These are phyloP conservation scores for Alligator sinensis DNA, from an alignment of 2,113 vertebrate genomes.

Conservation along the genomic window DNA sequence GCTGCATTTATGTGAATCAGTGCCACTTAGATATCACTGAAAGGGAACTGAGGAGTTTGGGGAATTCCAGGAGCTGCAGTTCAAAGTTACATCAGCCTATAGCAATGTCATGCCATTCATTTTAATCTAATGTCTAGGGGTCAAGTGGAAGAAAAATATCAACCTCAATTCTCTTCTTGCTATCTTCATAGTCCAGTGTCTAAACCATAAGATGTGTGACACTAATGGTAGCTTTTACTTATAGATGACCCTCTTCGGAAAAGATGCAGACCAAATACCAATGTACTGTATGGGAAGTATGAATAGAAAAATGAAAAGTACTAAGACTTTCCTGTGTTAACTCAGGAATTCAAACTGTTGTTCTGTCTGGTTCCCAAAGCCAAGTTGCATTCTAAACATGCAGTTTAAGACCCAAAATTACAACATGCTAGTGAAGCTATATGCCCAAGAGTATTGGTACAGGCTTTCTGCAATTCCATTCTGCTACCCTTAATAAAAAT, in stretches of 20 bases:
- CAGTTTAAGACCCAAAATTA: slow-evolving; percentile 52
- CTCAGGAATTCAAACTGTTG: slow-evolving; percentile 74
- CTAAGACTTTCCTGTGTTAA: slow-evolving; percentile 20
- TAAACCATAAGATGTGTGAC: neutral
- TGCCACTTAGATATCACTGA: neutral
- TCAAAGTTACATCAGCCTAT: rapidly evolving
- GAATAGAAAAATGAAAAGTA: slow-evolving; percentile 1
- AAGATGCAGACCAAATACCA: slow-evolving; percentile 3
- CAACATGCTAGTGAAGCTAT: slow-evolving; percentile 34
- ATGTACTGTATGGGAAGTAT: slow-evolving; percentile 24
- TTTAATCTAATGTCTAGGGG: neutral
- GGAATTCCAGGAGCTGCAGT: neutral
- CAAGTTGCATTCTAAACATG: slow-evolving; percentile 54
- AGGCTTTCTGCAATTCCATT: slow-evolving; percentile 79
- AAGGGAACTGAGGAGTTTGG: slow-evolving; percentile 10
- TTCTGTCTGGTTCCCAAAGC: slow-evolving; percentile 66
- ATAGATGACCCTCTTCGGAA: slow-evolving; percentile 16
- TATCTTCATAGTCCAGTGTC: neutral
- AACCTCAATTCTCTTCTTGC: slow-evolving; percentile 2
- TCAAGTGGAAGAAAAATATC: neutral
- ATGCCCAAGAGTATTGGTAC: slow-evolving; percentile 54
- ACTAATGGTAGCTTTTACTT: neutral
- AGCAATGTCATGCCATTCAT: neutral
- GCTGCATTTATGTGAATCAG: neutral
- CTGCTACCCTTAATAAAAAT: slow-evolving; percentile 83